Evolutionary conservation across 2,888 invertebrate species (phyloP).

Genomic region (Crossocerus cetratus): DNA sequence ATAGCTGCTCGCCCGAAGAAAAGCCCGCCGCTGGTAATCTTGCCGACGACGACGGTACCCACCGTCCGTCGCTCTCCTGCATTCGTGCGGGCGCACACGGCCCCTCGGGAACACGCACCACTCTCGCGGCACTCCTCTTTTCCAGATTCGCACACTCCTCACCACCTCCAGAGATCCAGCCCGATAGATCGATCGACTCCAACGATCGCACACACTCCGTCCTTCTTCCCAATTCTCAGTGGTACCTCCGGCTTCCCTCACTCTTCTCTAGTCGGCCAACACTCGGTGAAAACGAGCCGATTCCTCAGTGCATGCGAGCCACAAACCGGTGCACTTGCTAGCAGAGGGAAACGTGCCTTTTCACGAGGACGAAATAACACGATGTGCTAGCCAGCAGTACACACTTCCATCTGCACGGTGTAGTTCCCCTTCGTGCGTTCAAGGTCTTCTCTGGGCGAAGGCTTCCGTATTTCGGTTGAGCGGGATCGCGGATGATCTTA

Average conservation of each 20-base stretch:
- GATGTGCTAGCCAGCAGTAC: neutral
- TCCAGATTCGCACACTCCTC: constrained; percentile 33
- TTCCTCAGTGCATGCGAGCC: constrained; percentile 20
- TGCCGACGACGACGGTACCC: constrained; percentile 43
- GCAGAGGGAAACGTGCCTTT: neutral
- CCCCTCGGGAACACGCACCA: constrained; percentile 39
- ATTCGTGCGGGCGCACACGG: constrained; percentile 40
- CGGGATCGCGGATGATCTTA: constrained; percentile 14
- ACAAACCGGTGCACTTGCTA: neutral
- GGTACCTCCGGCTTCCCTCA: constrained; percentile 9
- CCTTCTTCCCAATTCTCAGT: no score
- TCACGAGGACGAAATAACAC: neutral
- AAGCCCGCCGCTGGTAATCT: constrained; percentile 50
- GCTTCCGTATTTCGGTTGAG: constrained; percentile 1
- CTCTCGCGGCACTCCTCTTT: constrained; percentile 32
- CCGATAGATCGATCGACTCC: neutral
- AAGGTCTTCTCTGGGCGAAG: constrained; percentile 16
- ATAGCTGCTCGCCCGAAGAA: constrained; percentile 62
- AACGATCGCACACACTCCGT: constrained; percentile 11
- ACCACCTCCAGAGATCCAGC: constrained; percentile 25
- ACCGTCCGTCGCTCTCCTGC: constrained; percentile 37
- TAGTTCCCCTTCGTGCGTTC: neutral
- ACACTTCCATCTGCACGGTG: constrained; percentile 34
- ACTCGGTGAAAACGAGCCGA: no score
- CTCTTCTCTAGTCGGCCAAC: constrained; percentile 13